Conservation (phyloP, 2,888 invertebrate genomes). For the Spilarctia lutea region DNA sequence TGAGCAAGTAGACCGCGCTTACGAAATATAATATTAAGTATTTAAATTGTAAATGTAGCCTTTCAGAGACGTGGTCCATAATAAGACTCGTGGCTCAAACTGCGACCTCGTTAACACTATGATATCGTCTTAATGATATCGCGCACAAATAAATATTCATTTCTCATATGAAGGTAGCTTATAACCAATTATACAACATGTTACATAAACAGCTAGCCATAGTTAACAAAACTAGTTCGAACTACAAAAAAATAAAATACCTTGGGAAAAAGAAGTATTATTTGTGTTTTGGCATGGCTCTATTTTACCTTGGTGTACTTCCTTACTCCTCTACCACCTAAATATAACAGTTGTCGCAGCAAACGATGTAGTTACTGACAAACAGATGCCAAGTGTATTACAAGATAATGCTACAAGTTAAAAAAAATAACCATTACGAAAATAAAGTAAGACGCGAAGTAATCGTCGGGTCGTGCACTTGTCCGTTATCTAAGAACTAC, state of each 20-base stretch:
- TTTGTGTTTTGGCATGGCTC: no score
- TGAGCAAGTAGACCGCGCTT: conserved; percentile 41
- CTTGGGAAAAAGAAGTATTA: neutral
- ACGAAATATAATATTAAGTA: conserved; percentile 42
- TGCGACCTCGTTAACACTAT: neutral
- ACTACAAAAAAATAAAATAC: neutral
- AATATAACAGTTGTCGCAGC: neutral
- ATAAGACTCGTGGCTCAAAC: neutral
- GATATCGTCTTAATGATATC: neutral
- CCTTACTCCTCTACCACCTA: no score
- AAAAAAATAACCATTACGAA: no score
- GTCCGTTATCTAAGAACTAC: no score
- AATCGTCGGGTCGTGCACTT: no score
- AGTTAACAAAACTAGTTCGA: neutral
- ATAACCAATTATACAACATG: neutral
- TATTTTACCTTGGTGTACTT: no score
- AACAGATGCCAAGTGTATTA: no score
- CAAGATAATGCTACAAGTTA: no score
- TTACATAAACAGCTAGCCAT: neutral
- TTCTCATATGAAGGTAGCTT: neutral
- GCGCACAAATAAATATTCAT: neutral
- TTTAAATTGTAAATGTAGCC: conserved; percentile 39
- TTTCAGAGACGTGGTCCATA: conserved; percentile 20
- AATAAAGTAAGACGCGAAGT: neutral
- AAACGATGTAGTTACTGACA: no score